A percentile compares a stretch with the other conserved stretches of the same genome.
phyloP scores from a whole-genome alignment of 2,797 vertebrate genomes.

The Semotilus atromaculatus region DNA sequence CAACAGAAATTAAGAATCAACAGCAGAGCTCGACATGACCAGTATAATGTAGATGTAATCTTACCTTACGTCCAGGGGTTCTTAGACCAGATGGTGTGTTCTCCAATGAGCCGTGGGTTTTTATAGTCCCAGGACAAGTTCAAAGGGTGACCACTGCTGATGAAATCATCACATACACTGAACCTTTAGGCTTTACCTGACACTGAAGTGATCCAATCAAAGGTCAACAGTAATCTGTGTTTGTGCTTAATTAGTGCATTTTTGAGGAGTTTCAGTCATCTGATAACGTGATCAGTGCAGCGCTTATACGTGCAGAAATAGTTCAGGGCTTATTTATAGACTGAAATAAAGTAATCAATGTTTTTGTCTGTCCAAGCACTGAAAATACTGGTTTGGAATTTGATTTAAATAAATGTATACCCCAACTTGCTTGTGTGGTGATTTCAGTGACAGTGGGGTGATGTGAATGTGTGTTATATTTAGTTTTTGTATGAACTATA shows the following conservation, averaged over 20 bases:
- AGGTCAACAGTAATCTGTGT: slow-evolving; percentile 61
- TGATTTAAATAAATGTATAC: not conserved
- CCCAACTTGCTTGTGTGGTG: not conserved
- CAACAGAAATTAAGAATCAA: not conserved
- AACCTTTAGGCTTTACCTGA: slow-evolving; percentile 65
- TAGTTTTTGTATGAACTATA: not conserved
- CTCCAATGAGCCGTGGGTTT: slow-evolving; percentile 44
- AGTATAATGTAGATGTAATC: slow-evolving; percentile 9
- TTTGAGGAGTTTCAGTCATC: not conserved
- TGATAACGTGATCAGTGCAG: slow-evolving; percentile 7
- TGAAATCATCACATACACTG: slow-evolving; percentile 44
- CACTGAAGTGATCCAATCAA: slow-evolving; percentile 58
- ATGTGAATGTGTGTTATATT: not conserved
- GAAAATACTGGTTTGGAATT: not conserved
- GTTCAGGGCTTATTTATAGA: not conserved
- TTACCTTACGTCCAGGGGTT: slow-evolving; percentile 64
- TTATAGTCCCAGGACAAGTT: slow-evolving; percentile 60
- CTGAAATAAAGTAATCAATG: not conserved
- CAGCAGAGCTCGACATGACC: not conserved
- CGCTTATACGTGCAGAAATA: not conserved
- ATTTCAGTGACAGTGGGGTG: not conserved
- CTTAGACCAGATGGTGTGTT: slow-evolving; percentile 45
- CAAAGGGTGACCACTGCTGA: slow-evolving; percentile 48
- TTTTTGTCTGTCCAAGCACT: not conserved
- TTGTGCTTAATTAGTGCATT: slow-evolving; percentile 26